These are phyloP conservation scores for Ciona savignyi DNA, from an alignment of 23 tunicate species.

Conservation along the genomic window DNA sequence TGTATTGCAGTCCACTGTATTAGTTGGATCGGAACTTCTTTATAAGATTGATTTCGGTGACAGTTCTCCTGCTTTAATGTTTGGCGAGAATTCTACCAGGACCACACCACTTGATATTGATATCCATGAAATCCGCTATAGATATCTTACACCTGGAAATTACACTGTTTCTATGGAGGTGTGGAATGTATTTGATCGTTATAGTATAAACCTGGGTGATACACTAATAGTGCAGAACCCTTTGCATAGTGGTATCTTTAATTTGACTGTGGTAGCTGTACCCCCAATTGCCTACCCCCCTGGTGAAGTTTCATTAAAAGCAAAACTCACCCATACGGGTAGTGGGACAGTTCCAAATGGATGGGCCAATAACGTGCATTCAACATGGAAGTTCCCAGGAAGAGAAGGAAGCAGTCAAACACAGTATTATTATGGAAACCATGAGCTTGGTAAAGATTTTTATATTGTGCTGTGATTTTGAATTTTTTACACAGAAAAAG, in stretches of 20 bases:
- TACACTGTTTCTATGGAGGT: conserved; percentile 33
- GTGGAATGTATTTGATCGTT: conserved; percentile 35
- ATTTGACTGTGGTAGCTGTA: conserved; percentile 8
- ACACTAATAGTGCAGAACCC: conserved; percentile 58
- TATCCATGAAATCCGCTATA: conserved; percentile 31
- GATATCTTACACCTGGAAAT: conserved; percentile 48
- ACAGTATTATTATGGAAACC: conserved; percentile 11
- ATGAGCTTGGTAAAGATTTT: conserved; percentile 58
- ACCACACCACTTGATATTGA: conserved; percentile 28
- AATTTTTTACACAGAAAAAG: too few species aligned
- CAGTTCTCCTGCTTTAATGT: neutral
- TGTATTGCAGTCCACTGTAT: conserved; percentile 3
- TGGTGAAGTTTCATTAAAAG: conserved; percentile 34
- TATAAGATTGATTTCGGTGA: conserved; percentile 58
- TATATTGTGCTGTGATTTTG: too few species aligned
- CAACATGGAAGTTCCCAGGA: conserved; percentile 8
- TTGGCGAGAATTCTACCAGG: conserved; percentile 42
- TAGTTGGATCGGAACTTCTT: conserved; percentile 35
- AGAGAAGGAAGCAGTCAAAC: neutral
- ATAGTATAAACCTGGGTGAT: neutral
- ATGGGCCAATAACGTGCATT: conserved; percentile 66
- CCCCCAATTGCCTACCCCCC: conserved; percentile 47
- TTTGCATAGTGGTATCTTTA: conserved; percentile 10
- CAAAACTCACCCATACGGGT: conserved; percentile 7
- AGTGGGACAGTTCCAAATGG: conserved; percentile 5